A percentile compares a stretch with the other conserved stretches of the same genome.
phyloP scores from a whole-genome alignment of 2,113 vertebrate species.

The Erpornis zantholeuca region DNA sequence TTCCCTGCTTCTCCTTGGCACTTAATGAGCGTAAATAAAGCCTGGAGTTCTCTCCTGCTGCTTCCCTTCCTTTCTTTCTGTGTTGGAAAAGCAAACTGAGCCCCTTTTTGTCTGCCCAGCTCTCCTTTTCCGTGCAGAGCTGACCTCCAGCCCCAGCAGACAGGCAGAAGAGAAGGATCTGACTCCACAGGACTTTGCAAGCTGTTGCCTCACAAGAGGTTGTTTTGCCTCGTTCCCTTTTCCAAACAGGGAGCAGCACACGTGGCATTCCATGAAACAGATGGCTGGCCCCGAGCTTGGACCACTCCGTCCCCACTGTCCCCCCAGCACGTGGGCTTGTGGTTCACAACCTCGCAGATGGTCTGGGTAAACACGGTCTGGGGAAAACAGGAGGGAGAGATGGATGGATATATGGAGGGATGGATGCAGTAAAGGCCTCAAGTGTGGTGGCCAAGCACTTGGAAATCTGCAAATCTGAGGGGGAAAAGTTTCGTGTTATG shows the following conservation, averaged over 20 bases:
- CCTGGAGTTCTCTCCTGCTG: not conserved
- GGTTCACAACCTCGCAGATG: not conserved
- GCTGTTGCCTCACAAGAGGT: accelerated
- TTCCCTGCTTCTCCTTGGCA: not conserved
- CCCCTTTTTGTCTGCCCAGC: not conserved
- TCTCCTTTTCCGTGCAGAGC: not conserved
- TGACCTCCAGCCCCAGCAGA: not conserved
- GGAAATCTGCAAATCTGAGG: accelerated
- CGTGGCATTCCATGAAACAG: not conserved
- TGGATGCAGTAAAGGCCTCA: not conserved
- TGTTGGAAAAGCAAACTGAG: not conserved
- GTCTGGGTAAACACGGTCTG: not conserved
- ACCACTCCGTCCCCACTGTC: not conserved
- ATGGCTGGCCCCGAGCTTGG: accelerated
- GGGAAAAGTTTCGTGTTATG: not conserved
- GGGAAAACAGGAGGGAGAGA: not conserved
- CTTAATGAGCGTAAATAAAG: not conserved
- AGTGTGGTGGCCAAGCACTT: not conserved
- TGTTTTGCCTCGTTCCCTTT: not conserved
- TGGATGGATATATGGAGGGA: not conserved
- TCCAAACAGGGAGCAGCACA: not conserved
- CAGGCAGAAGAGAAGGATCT: not conserved
- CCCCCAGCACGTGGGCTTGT: not conserved
- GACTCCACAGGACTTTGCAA: not conserved
- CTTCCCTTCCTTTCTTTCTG: not conserved